Base-by-base conservation (phyloP, 2,888 invertebrate genomes). In the Sycophila texana region DNA sequence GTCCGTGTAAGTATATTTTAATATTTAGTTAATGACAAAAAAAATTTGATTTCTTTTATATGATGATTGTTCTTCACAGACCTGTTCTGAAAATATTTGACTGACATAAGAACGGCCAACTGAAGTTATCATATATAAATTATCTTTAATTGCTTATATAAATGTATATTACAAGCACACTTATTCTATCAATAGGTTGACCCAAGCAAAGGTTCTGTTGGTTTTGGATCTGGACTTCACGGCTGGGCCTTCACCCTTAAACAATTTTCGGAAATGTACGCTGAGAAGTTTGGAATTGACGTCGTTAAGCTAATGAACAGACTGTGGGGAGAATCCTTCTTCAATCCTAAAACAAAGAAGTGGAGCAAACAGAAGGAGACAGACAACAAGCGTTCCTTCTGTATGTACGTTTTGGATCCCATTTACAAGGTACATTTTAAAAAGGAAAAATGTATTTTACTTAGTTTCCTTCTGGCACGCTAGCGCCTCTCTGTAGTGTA, bases 221-320 rank as follows among this genome's bases (percentile, higher is more conserved):
- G 99, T 89, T 99, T 99, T 91, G 99, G 99, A 82, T 99, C 99
- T 39, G 99, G 99, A 88, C 96, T 99, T 83, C 99, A 99, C 91
- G 99, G 99, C 83, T 99, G 99, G 99, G 99, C 99, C 71, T 99
- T 99, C 92, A 99, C 99, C 83, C 94, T 99, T 84, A 99, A 99
- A 93, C 99, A 99, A 93, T 99, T 99, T 93, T 93, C 99, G 67
- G 99, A 99, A 92, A 98, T 99, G 96, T 99, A 99, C 91, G 96
- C 98, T 51, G 97, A 97, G 90, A 99, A 99, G 92, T 99, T 99
- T 94, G 98, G 98, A 92, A 97, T 99, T 84, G 98, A 99, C 91
- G 95, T 96, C 71, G 96, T 95, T 85, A 99, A 99, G 91, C 95
- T 99, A 88, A 99, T 99, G 99, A 98, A 96, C 93, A 93, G 95